Conservation (phyloP, 2,113 vertebrate species). For the Trichechus manatus region DNA sequence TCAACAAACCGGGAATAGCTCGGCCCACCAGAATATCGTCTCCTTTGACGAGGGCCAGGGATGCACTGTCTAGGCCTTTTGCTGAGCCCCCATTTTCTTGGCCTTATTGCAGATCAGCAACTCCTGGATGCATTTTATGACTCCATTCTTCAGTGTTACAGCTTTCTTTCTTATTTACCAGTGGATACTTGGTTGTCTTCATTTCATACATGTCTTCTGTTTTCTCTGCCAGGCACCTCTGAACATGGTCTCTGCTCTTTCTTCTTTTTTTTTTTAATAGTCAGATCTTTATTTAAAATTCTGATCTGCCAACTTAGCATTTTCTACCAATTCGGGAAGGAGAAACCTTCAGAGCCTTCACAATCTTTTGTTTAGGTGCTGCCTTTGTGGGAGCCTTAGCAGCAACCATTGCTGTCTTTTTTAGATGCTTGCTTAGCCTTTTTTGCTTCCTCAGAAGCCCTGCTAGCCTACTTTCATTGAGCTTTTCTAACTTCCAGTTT, state of each 20-base stretch:
- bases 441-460: no score
- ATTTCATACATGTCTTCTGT: not conserved
- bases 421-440: no score
- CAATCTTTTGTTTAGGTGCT: not conserved
- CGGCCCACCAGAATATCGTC: not conserved
- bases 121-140: not conserved
- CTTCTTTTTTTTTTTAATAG: not conserved
- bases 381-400: not conserved
- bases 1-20: not conserved
- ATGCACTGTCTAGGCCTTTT: not conserved
- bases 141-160: not conserved
- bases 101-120: not conserved
- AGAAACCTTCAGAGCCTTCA: not conserved
- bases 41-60: not conserved
- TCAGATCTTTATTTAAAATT: not conserved
- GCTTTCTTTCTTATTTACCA: slow-evolving; percentile 2
- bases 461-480: not conserved
- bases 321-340: not conserved
- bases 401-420: no score
- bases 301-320: not conserved
- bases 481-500: not conserved
- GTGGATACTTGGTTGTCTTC: not conserved
- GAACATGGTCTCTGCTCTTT: not conserved
- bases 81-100: not conserved
- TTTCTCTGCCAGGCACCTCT: not conserved